Conservation (phyloP, 1,140 invertebrate species). For the Drosophila grimshawi region DNA sequence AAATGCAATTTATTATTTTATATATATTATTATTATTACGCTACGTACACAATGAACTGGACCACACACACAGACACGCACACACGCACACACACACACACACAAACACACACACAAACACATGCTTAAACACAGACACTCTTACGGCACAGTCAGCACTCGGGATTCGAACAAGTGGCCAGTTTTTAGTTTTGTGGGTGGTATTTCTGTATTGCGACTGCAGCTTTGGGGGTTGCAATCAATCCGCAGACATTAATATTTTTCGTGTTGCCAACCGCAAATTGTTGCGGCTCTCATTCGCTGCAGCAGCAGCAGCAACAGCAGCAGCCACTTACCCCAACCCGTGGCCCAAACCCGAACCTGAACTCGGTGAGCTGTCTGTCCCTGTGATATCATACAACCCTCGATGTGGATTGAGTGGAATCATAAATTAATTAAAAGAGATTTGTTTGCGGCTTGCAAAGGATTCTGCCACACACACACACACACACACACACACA, state of each 20-base stretch:
- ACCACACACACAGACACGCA: constrained; percentile 50
- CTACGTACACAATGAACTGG: constrained; percentile 42
- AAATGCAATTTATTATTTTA: constrained; percentile 77
- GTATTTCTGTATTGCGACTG: not conserved
- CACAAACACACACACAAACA: too few species aligned
- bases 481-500: constrained; percentile 10
- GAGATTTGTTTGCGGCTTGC: constrained; percentile 84
- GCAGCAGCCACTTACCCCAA: constrained; percentile 48
- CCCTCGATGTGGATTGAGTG: constrained; percentile 81
- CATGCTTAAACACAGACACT: too few species aligned
- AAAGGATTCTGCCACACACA: constrained; percentile 72
- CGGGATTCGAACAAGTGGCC: constrained; percentile 71
- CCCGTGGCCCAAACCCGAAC: not conserved
- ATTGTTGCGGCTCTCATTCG: constrained; percentile 70
- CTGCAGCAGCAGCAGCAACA: constrained; percentile 21
- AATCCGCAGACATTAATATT: constrained; percentile 83
- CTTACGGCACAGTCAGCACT: not conserved
- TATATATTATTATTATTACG: constrained; percentile 74
- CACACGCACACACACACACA: constrained; percentile 25
- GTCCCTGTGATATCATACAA: constrained; percentile 53
- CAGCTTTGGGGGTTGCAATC: constrained; percentile 58
- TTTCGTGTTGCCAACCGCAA: constrained; percentile 82
- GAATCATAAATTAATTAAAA: constrained; percentile 84
- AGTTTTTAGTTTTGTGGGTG: constrained; percentile 45
- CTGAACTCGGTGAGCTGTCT: not conserved